Conservation (phyloP, 2,797 vertebrate species). For the Discoglossus pictus region DNA sequence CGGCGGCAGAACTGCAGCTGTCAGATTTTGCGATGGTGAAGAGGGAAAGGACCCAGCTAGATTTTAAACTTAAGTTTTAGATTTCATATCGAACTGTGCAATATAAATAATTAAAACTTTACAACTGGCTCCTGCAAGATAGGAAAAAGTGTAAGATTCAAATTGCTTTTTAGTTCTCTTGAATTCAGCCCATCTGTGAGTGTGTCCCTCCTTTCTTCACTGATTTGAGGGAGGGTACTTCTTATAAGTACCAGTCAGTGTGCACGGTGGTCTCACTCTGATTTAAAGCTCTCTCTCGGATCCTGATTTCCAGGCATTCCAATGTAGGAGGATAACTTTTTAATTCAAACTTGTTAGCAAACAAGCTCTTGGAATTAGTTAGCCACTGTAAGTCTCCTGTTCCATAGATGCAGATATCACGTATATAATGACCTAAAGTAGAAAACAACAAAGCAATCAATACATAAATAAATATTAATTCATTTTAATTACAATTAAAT, state of each 20-base stretch:
- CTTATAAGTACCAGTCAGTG: conserved; percentile 65
- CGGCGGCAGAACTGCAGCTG: too few species aligned
- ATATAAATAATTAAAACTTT: conserved; percentile 7
- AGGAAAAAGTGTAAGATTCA: conserved; percentile 9
- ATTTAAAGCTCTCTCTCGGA: conserved; percentile 67
- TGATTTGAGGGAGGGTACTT: background rate
- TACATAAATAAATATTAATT: too few species aligned
- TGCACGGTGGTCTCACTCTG: conserved; percentile 65
- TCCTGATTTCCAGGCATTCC: conserved; percentile 71
- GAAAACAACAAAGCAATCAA: background rate
- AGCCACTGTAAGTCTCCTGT: conserved; percentile 73
- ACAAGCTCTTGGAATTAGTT: conserved; percentile 62
- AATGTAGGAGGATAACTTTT: conserved; percentile 66
- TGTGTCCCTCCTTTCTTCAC: background rate
- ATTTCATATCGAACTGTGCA: background rate
- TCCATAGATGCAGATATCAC: conserved; percentile 72
- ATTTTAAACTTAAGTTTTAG: background rate
- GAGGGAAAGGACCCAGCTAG: too few species aligned
- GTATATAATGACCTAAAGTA: conserved; percentile 68
- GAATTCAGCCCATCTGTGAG: rapidly evolving
- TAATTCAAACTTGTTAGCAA: conserved; percentile 77
- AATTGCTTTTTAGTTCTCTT: conserved; percentile 23
- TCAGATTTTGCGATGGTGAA: too few species aligned
- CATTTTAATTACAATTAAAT: too few species aligned
- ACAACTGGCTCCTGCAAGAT: conserved; percentile 4